phyloP scores from a whole-genome alignment of 2,797 vertebrate genomes.

The Danionella dracula region DNA sequence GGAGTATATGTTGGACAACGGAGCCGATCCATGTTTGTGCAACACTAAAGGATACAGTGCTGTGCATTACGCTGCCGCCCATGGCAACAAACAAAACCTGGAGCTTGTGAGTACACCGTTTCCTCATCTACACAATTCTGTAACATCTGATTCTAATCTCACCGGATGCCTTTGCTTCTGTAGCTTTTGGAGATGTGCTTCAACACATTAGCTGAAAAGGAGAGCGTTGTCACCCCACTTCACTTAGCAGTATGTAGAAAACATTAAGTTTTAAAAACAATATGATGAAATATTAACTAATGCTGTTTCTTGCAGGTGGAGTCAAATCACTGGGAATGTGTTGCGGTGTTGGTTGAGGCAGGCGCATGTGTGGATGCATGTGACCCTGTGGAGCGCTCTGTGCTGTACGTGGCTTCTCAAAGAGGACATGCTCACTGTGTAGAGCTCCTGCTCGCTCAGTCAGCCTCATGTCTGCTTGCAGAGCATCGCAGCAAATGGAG shows the following conservation, averaged over 20 bases:
- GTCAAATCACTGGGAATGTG: slow-evolving; percentile 93
- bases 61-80: slow-evolving; percentile 96
- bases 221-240: slow-evolving; percentile 92
- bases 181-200: slow-evolving; percentile 98
- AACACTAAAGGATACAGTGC: slow-evolving; percentile 94
- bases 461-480: slow-evolving; percentile 87
- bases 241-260: slow-evolving; percentile 88
- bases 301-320: slow-evolving; percentile 74
- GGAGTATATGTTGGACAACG: slow-evolving; percentile 95
- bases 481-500: slow-evolving; percentile 91
- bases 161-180: neutral
- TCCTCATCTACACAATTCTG: neutral
- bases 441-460: slow-evolving; percentile 89
- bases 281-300: too few relatives aligned
- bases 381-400: slow-evolving; percentile 86
- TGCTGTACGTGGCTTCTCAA: slow-evolving; percentile 89
- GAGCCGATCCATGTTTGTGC: slow-evolving; percentile 92
- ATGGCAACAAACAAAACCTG: slow-evolving; percentile 95
- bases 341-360: slow-evolving; percentile 88
- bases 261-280: too few relatives aligned
- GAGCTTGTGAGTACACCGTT: slow-evolving; percentile 78
- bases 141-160: neutral
- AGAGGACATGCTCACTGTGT: slow-evolving; percentile 86
- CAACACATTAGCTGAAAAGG: slow-evolving; percentile 93
- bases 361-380: slow-evolving; percentile 91